Percentiles rank a stretch among this genome's conserved stretches.
Conservation (phyloP, 2,888 invertebrate species). For the Nephrotoma guestfalica region DNA sequence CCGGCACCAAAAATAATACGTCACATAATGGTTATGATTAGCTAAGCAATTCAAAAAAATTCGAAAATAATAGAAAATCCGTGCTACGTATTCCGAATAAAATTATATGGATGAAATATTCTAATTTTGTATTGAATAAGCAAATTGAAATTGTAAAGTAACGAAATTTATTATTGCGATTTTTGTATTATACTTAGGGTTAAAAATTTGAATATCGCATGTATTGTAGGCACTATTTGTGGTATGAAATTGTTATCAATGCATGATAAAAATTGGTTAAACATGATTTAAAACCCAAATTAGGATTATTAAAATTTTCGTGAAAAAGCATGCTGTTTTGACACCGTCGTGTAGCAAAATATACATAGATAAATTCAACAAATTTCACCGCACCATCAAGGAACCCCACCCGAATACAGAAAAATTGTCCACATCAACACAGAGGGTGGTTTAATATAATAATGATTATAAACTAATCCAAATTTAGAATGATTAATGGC, state of each 20-base stretch:
- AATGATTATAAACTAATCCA: neutral
- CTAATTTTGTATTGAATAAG: neutral
- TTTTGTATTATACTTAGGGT: neutral
- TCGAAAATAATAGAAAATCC: neutral
- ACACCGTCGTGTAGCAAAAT: neutral
- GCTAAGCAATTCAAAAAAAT: neutral
- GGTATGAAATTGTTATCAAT: too few relatives aligned
- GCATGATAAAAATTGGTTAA: too few relatives aligned
- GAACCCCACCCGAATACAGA: neutral
- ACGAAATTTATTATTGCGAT: neutral
- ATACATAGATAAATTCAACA: neutral
- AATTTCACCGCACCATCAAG: neutral
- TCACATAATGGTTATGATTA: neutral
- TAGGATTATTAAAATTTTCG: neutral
- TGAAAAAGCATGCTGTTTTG: neutral
- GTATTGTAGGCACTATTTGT: neutral
- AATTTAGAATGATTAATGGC: neutral
- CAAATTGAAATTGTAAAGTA: neutral
- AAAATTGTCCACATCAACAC: neutral
- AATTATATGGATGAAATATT: neutral
- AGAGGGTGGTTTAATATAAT: neutral
- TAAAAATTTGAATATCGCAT: neutral
- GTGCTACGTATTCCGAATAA: neutral
- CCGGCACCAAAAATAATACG: neutral
- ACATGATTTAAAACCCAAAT: neutral